Evolutionary conservation across 2,888 invertebrate genomes (phyloP), one percentile per base, ranked within the genome.

Genomic region (Mesoligia furuncula): DNA sequence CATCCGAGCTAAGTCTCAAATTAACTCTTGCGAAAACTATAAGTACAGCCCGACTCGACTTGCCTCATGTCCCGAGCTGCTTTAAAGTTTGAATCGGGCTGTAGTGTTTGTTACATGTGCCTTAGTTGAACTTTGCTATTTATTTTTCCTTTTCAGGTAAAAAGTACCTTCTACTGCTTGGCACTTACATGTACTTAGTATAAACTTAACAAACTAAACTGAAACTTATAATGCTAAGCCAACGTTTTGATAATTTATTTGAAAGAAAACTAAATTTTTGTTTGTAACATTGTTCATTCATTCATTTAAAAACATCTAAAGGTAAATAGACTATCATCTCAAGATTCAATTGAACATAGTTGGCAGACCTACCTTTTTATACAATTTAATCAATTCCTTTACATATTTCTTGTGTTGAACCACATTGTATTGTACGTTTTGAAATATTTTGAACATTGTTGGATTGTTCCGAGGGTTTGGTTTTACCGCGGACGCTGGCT

Each of bases 381-480:
- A 98, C 15, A 97, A 91, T 90, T 97, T 97, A 62, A 95, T 96
- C 93, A 98, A 94, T 90, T 97, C 97, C 84, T 97, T 97, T 0
- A 97, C 94, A 86, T 97, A 97, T 90, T 97, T 97, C 83, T 97
- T 97, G 91, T 98, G 98, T 85, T 97, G 97, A 8, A 98, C 97
- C 84, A 97, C 97, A 85, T 97, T 97, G 79, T 95, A 97, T 90
- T 98, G 98, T 27, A 97, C 97, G 88, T 97, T 97, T 88, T 97
- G 96, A 93, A 98, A 97, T 90, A 97, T 97, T 89, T 96, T 95
- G 81, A 97, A 97, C 94, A 97, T 96, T 4, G 89, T 90, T 9
- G 92, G 89, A 90, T 95, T 93, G 86, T 96, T 96, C n/a, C 93
- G 93, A 59, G 95, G 95, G 75, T 96, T 96, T 17, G 96, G 95